phyloP scores from a whole-genome alignment of 1,140 invertebrate genomes.

The Vanessa tameamea region DNA sequence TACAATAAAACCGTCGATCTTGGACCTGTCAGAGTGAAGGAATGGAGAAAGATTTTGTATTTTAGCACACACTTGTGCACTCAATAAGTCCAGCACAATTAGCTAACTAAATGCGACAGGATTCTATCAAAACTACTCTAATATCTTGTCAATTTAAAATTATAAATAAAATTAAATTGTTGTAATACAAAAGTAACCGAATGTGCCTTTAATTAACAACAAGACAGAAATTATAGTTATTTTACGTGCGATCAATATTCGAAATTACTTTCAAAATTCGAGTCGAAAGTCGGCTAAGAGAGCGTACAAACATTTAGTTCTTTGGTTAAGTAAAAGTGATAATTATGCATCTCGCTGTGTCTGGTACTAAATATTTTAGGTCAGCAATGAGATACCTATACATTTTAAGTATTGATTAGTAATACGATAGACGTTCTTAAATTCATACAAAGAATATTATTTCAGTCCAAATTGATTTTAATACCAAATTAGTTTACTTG shows the following conservation, averaged over 20 bases:
- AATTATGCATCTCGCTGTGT: background rate
- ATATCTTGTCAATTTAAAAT: background rate
- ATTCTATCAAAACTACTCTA: too few relatives aligned
- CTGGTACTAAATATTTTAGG: slow-evolving; percentile 4
- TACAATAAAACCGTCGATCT: too few relatives aligned
- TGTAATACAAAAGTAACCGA: background rate
- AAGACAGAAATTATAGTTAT: background rate
- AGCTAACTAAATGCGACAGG: too few relatives aligned
- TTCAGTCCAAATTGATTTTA: too few relatives aligned
- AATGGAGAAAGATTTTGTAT: too few relatives aligned
- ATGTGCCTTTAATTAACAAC: background rate
- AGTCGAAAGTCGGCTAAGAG: slow-evolving; percentile 21
- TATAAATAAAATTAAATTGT: background rate
- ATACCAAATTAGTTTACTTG: too few relatives aligned
- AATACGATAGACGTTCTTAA: background rate
- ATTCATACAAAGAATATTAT: background rate
- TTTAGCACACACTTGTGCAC: too few relatives aligned
- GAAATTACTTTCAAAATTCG: slow-evolving; percentile 17
- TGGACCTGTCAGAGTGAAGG: too few relatives aligned
- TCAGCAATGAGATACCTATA: background rate
- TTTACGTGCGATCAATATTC: background rate
- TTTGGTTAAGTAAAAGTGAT: slow-evolving; percentile 30
- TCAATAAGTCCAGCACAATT: too few relatives aligned
- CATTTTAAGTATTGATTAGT: background rate
- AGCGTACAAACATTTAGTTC: slow-evolving; percentile 24